Base-by-base conservation (phyloP, 2,113 vertebrate genomes). In the Tachuris rubrigastra region DNA sequence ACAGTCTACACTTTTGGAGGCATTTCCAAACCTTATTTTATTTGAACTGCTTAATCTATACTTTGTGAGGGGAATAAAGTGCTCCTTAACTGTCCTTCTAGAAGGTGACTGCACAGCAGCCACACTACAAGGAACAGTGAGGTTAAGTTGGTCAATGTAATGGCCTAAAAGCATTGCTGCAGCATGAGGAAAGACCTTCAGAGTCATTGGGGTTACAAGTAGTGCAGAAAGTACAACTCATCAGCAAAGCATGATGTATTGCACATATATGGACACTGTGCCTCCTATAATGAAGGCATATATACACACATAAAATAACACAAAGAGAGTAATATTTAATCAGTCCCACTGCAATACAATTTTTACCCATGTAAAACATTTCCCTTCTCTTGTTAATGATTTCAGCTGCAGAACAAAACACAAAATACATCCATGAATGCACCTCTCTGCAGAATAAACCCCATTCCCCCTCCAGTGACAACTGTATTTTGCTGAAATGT, bases 361-460 rank as follows among this genome's bases (percentile, higher is more conserved):
- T 90, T 79, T 93, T 42, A 80, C 69, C 27, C 21, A 14, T 37
- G 30, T 47, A 73, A 73, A 85, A 33, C 7, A 55, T 47, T 42
- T 49, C 62, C 73, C 35, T 23, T 46, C 39, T 82, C 27, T 62
- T 41, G 31, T 55, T 59, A 77, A 73, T 71, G 73, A 78, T 60
- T 74, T 96, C 87, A 89, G 33, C 44, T 55, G 56, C 42, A 90
- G 73, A 95, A 93, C 14, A 92, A 83, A 76, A 88, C 65, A 86
- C 14, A 71, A 37, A 80, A 86, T 46, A 80, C 11, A 66, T 6
- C 88, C 55, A 88, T 6, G 15, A 17, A 67, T 5, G 30, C 23
- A 25, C 8, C 37, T 62, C 39, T n/a, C 72, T 23, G 37, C 30
- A 87, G 52, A 93, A 65, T 53, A 62, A 86, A 65, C 35, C 8